Percentiles rank a stretch among this genome's conserved stretches.
Conservation (phyloP, 2,797 vertebrate genomes). For the Hypotaenidia philippensis region DNA sequence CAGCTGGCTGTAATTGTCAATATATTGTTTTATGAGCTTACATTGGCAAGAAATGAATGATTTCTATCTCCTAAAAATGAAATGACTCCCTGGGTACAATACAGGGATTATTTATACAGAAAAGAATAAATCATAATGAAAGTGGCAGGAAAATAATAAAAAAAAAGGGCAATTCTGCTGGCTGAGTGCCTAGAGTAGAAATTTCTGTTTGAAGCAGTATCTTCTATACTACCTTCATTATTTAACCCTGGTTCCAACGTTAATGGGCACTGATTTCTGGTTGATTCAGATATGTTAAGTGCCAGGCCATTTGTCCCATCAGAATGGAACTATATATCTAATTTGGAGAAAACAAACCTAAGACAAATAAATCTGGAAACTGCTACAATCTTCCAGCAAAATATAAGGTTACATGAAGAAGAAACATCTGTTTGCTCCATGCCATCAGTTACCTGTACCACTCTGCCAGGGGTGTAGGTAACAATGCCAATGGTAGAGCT, state of each 20-base stretch:
- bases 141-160: slow-evolving; percentile 46
- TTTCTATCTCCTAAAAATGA: slow-evolving; percentile 53
- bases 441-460: accelerated
- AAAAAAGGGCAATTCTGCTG: not conserved
- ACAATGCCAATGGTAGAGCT: not conserved
- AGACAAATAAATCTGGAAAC: not conserved
- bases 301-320: not conserved
- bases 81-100: not conserved
- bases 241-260: not conserved
- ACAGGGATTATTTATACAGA: slow-evolving; percentile 34
- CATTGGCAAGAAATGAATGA: slow-evolving; percentile 59
- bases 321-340: not conserved
- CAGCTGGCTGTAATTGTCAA: slow-evolving; percentile 42
- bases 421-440: not conserved
- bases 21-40: slow-evolving; percentile 56
- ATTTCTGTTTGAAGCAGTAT: not conserved
- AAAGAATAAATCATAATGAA: slow-evolving; percentile 64
- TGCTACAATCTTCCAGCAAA: not conserved
- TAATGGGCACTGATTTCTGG: not conserved
- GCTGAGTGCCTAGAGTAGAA: not conserved
- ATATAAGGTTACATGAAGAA: not conserved
- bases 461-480: not conserved
- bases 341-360: not conserved
- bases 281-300: not conserved
- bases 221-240: not conserved